Percentiles rank a stretch among this genome's conserved stretches.
Evolutionary conservation across 2,888 invertebrate genomes (phyloP).

Genomic region (Automeris io): DNA sequence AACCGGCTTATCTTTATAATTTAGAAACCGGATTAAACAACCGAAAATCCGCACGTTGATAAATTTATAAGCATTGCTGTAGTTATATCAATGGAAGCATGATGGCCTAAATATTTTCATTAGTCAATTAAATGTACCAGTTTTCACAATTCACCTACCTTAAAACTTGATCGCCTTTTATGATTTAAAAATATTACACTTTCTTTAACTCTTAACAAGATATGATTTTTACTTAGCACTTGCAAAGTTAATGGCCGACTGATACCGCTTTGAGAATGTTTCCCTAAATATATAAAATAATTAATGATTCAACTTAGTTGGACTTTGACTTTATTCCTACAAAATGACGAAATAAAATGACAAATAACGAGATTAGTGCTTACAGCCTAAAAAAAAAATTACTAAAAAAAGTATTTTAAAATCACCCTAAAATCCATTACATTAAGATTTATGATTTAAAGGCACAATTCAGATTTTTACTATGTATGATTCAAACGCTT

Average conservation of each 20-base stretch:
- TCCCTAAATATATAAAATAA: not conserved
- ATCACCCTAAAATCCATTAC: too few species aligned
- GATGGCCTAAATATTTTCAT: not conserved
- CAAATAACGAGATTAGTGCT: constrained; percentile 11
- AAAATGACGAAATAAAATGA: constrained; percentile 2
- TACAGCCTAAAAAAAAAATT: not conserved
- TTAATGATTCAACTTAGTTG: constrained; percentile 12
- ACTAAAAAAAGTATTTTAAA: not conserved
- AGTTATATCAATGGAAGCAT: not conserved
- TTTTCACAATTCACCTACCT: not conserved
- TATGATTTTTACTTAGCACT: not conserved
- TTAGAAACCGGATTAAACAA: too few species aligned
- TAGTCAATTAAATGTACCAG: not conserved
- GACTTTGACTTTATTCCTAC: constrained; percentile 25
- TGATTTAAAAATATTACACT: not conserved
- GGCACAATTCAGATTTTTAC: too few species aligned
- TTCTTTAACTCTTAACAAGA: too few species aligned
- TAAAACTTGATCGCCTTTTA: not conserved
- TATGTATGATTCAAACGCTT: too few species aligned
- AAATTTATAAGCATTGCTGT: not conserved
- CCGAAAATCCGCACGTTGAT: not conserved
- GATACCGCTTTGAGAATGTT: not conserved
- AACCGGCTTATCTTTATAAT: not conserved
- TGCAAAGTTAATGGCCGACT: not conserved
- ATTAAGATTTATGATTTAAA: too few species aligned